Conservation (phyloP, 2,113 vertebrate species). For the Oncorhynchus nerka region DNA sequence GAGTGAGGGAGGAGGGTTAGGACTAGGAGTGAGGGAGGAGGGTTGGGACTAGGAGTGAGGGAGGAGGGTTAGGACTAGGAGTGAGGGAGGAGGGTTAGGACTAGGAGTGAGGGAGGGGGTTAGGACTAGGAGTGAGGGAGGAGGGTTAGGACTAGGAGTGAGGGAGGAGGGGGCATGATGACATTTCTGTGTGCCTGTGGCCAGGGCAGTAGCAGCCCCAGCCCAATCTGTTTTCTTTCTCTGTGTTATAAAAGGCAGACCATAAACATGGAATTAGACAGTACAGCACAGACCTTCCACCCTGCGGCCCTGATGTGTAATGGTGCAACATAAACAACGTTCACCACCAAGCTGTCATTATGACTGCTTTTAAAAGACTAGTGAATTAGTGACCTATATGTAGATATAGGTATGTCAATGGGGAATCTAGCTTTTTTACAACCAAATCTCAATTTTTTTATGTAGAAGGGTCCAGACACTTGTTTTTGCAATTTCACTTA, state of each 20-base stretch:
- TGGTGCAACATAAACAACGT: conserved; percentile 59
- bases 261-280: conserved; percentile 76
- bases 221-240: conserved; percentile 22
- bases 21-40: not conserved
- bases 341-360: conserved; percentile 37
- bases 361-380: conserved; percentile 11
- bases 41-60: too few species aligned
- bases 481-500: too few species aligned
- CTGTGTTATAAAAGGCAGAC: conserved; percentile 62
- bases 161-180: conserved; percentile 49
- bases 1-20: conserved; percentile 35
- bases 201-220: conserved; percentile 41
- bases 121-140: not conserved
- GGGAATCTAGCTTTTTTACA: too few species aligned
- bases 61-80: too few species aligned
- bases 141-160: too few species aligned
- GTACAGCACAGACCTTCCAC: conserved; percentile 60
- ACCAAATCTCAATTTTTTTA: too few species aligned
- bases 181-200: conserved; percentile 75
- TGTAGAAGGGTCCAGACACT: too few species aligned
- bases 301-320: conserved; percentile 48
- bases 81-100: conserved; percentile 14
- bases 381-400: conserved; percentile 38
- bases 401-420: conserved; percentile 38
- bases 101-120: too few species aligned